Conservation (phyloP, 2,888 invertebrate genomes). For the Ernsta delagoae region DNA sequence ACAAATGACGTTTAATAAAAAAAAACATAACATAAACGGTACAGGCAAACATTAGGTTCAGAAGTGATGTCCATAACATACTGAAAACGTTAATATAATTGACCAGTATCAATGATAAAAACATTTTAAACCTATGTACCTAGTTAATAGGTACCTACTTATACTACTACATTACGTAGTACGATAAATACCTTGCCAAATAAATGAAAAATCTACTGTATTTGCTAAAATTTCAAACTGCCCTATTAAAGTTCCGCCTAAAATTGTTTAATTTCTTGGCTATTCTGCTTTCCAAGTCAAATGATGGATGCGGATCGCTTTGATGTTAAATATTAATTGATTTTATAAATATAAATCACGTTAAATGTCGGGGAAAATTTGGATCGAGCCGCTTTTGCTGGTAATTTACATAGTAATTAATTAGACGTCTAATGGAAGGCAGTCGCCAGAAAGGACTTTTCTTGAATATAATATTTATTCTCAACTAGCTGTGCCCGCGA, state of each 20-base stretch:
- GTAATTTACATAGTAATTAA: constrained; percentile 52
- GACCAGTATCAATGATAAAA: too few species aligned
- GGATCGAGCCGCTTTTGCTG: constrained; percentile 44
- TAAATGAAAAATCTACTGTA: neutral
- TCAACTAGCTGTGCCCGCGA: too few species aligned
- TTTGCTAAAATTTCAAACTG: constrained; percentile 27
- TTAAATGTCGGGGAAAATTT: constrained; percentile 49
- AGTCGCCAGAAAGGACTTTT: neutral
- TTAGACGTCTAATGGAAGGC: constrained; percentile 43
- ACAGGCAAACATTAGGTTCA: too few species aligned
- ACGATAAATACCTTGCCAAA: too few species aligned
- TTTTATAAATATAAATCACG: constrained; percentile 54
- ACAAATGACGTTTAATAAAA: too few species aligned
- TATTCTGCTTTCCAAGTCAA: constrained; percentile 50
- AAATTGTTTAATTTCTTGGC: constrained; percentile 46
- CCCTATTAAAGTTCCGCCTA: constrained; percentile 25
- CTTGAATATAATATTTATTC: constrained; percentile 15
- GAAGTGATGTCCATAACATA: too few species aligned
- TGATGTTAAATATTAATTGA: constrained; percentile 61
- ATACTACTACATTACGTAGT: too few species aligned
- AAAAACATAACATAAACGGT: too few species aligned
- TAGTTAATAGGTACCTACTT: too few species aligned
- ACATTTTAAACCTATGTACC: too few species aligned
- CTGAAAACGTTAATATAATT: too few species aligned
- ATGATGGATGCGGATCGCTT: constrained; percentile 52